Evolutionary conservation across 2,888 invertebrate genomes (phyloP), one percentile per base, ranked within the genome.

Genomic region (Cordilura impudica): DNA sequence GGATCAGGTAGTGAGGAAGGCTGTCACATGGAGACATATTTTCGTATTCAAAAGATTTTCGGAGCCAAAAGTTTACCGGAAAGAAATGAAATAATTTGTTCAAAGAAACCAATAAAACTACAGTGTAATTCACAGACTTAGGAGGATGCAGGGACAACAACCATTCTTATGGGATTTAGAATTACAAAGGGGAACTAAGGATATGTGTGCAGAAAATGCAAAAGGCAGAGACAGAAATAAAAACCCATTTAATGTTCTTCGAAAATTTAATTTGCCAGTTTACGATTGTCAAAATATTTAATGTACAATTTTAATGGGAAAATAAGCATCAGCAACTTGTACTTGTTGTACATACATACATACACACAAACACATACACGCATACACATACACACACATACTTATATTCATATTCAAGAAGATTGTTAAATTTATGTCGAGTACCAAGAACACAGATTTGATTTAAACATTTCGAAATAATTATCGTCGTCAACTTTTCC

Each of bases 231-330:
- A 5, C 6, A 21, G 8, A 49, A 29, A 54, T 14, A 10, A 60
- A 63, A 14, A 31, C 49, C 49, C 19, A 49, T 63, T 49, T 31
- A 63, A 63, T 71, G 63, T 54, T 26, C 12, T 43, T n/a, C 3
- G 8, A 10, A 18, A 69, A 49, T 26, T 60, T 51, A 39, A 49
- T 49, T 58, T 69, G 60, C 60, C 60, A 49, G 47, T 63, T 49
- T 49, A 63, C 63, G 63, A 63, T 63, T 63, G 63, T 63, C 63
- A 63, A 63, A 63, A 39, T 39, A 49, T 31, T 53, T 23, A 19
- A 35, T 43, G n/a, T 51, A 49, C 29, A 31, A 31, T 53, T 71
- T 71, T 61, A 71, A 61, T 61, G 51, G 19, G 18, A 29, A 60
- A 43, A 61, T 61, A 71, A 43, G 51, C 43, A 53, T 21, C 61